Evolutionary conservation across 30 jellyfish, hydroid and myxozoan genomes (phyloP).

Genomic region (Hydra vulgaris): DNA sequence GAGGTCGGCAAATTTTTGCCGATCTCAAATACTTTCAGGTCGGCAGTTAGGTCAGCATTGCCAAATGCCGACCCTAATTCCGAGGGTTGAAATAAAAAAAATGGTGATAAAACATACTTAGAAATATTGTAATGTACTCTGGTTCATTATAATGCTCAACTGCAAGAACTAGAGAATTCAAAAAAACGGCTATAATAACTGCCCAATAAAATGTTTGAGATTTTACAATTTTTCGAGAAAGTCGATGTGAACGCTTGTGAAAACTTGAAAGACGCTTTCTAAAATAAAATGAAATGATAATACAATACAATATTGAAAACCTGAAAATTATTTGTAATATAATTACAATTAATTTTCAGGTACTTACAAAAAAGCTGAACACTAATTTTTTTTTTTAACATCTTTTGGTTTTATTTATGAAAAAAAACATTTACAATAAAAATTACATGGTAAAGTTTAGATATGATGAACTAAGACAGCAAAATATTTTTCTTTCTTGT

Average conservation of each 20-base stretch:
- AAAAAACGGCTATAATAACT: constrained; percentile 78
- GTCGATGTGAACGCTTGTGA: constrained; percentile 63
- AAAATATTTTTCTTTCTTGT: too few relatives aligned
- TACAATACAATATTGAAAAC: background rate
- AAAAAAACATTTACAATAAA: too few relatives aligned
- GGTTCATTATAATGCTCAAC: constrained; percentile 91
- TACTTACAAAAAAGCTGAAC: too few relatives aligned
- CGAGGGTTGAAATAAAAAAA: background rate
- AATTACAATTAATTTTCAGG: too few relatives aligned
- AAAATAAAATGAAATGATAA: background rate
- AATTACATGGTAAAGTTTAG: too few relatives aligned
- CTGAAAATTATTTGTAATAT: too few relatives aligned
- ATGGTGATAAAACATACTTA: constrained; percentile 33
- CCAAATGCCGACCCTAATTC: background rate
- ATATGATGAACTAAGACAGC: too few relatives aligned
- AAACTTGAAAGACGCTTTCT: constrained; percentile 47
- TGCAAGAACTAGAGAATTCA: constrained; percentile 82
- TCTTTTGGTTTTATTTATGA: too few relatives aligned
- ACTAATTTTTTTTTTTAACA: too few relatives aligned
- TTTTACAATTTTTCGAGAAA: constrained; percentile 61
- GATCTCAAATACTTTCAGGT: too few relatives aligned
- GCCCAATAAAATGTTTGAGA: constrained; percentile 92
- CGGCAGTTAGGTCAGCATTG: too few relatives aligned
- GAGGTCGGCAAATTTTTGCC: too few relatives aligned
- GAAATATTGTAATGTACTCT: constrained; percentile 71